Conservation (phyloP, 2,888 invertebrate genomes). For the Kryphioiulus occultus region DNA sequence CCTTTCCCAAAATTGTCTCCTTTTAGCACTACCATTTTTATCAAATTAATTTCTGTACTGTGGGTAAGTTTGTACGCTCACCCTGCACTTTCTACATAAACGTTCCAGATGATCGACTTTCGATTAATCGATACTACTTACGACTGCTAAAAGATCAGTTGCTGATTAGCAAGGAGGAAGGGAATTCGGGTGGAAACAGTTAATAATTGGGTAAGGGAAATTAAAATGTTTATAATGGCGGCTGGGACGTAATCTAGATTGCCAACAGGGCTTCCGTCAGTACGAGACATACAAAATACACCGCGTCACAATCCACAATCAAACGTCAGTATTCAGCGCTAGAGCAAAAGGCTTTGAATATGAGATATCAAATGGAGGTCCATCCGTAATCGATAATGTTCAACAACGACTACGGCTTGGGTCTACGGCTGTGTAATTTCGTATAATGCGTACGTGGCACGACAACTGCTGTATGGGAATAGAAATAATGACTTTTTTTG, state of each 20-base stretch:
- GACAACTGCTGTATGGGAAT: constrained; percentile 31
- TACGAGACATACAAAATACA: neutral
- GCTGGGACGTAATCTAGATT: neutral
- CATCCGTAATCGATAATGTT: constrained; percentile 29
- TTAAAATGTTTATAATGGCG: neutral
- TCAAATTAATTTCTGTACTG: too few species aligned
- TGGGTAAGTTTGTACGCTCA: too few species aligned
- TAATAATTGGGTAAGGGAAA: neutral
- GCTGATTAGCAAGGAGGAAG: neutral
- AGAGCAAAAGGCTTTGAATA: neutral
- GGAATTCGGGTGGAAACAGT: neutral
- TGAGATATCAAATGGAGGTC: constrained; percentile 10
- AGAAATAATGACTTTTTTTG: constrained; percentile 7
- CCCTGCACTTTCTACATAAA: neutral
- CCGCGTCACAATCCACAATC: neutral
- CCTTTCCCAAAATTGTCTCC: too few species aligned
- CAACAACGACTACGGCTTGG: neutral
- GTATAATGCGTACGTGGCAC: constrained; percentile 12
- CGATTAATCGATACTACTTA: neutral
- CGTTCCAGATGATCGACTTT: neutral
- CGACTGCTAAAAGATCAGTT: neutral
- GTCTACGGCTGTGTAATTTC: neutral
- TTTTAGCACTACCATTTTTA: too few species aligned
- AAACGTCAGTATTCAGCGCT: neutral
- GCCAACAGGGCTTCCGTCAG: neutral